Percentiles rank a stretch among this genome's conserved stretches.
Evolutionary conservation across 2,888 invertebrate genomes (phyloP).

Genomic region (Dasypogon diadema): DNA sequence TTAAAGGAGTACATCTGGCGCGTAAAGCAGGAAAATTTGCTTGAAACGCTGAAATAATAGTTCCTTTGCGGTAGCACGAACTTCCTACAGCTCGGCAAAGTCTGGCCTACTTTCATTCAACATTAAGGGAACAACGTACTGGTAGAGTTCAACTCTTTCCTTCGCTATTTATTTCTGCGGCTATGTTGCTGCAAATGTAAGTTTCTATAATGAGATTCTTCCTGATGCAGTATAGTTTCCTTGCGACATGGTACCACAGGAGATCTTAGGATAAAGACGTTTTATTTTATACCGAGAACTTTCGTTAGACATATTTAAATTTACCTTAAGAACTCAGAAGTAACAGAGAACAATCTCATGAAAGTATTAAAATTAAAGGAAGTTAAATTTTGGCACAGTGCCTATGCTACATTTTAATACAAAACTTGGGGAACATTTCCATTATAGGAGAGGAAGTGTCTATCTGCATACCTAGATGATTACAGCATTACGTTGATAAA

Average conservation of each 20-base stretch:
- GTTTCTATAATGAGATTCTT: background rate
- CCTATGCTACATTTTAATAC: no score
- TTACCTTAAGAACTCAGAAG: background rate
- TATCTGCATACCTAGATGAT: no score
- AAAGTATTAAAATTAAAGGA: no score
- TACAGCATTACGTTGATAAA: no score
- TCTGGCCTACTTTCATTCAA: background rate
- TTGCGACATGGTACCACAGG: background rate
- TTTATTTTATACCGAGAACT: background rate
- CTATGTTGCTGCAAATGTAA: background rate
- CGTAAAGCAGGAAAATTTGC: background rate
- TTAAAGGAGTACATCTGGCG: background rate
- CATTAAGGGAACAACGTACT: background rate
- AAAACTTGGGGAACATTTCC: no score
- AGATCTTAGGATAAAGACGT: background rate
- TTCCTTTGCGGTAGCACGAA: background rate
- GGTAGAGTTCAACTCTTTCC: background rate
- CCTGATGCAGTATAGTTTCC: background rate
- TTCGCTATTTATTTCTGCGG: background rate
- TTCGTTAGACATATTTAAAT: background rate
- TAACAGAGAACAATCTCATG: no score
- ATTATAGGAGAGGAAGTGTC: no score
- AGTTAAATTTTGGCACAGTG: no score
- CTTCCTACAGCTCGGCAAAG: background rate
- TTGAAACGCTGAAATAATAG: background rate